Conservation (phyloP, 2,113 vertebrate genomes). For the Theristicus caerulescens region DNA sequence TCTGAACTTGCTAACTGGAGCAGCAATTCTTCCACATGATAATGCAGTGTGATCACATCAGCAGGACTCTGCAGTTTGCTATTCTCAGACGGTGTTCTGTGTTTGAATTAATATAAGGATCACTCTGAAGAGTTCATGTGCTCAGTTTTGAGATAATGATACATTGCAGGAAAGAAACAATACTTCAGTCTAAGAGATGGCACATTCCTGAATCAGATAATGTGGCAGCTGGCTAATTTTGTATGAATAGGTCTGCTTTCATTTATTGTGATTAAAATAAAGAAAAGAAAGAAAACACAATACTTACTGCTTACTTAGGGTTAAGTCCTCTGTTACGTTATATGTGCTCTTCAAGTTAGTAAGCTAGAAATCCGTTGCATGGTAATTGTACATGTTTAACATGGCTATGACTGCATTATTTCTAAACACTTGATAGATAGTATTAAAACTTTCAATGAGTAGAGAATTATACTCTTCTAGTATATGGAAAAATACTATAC, state of each 20-base stretch:
- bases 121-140: not conserved
- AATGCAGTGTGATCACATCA: not conserved
- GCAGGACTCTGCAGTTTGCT: not conserved
- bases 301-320: not conserved
- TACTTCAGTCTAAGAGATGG: not conserved
- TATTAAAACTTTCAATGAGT: not conserved
- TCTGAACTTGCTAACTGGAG: not conserved
- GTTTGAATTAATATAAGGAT: not conserved
- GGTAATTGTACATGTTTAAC: not conserved
- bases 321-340: not conserved
- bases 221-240: not conserved
- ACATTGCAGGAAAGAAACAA: not conserved
- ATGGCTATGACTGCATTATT: not conserved
- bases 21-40: not conserved
- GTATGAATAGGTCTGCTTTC: not conserved
- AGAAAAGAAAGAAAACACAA: not conserved
- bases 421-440: not conserved
- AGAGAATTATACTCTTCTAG: not conserved
- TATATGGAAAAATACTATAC: not conserved
- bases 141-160: not conserved
- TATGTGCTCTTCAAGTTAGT: not conserved
- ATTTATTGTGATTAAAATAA: not conserved
- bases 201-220: not conserved
- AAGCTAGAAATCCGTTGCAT: not conserved
- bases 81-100: not conserved